Percentiles rank a stretch among this genome's conserved stretches.
Conservation (phyloP, 2,888 invertebrate genomes). For the Drosophila fulvimacula region DNA sequence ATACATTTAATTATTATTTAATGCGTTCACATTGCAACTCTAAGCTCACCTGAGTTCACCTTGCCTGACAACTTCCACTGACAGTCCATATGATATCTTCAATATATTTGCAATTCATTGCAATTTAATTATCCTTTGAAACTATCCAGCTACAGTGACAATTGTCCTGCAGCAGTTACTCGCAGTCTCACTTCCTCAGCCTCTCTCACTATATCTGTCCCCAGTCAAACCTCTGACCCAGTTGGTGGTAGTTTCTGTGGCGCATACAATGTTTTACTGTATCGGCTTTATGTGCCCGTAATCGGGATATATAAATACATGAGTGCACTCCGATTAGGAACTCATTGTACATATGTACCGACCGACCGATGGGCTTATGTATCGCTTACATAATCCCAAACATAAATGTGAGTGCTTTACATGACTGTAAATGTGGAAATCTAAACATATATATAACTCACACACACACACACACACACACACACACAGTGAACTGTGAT, state of each 20-base stretch:
- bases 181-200: background rate
- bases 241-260: background rate
- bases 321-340: slow-evolving; percentile 37
- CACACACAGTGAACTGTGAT: slow-evolving; percentile 15
- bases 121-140: background rate
- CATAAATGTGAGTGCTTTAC: slow-evolving; percentile 51
- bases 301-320: slow-evolving; percentile 26
- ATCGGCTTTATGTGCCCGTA: slow-evolving; percentile 11
- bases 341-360: slow-evolving; percentile 27
- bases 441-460: slow-evolving; percentile 74
- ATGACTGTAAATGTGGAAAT: slow-evolving; percentile 71
- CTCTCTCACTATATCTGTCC: background rate
- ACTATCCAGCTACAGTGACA: background rate
- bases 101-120: background rate
- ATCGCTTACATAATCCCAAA: slow-evolving; percentile 55
- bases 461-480: background rate
- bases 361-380: slow-evolving; percentile 26
- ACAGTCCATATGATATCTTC: background rate
- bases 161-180: background rate
- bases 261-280: slow-evolving; percentile 9
- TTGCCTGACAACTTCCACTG: background rate
- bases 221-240: background rate
- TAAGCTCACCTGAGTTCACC: background rate
- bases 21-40: background rate
- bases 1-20: too few species aligned